Evolutionary conservation across 2,113 vertebrate genomes (phyloP), one percentile per base, ranked within the genome.

Genomic region (Hippocampus abdominalis): DNA sequence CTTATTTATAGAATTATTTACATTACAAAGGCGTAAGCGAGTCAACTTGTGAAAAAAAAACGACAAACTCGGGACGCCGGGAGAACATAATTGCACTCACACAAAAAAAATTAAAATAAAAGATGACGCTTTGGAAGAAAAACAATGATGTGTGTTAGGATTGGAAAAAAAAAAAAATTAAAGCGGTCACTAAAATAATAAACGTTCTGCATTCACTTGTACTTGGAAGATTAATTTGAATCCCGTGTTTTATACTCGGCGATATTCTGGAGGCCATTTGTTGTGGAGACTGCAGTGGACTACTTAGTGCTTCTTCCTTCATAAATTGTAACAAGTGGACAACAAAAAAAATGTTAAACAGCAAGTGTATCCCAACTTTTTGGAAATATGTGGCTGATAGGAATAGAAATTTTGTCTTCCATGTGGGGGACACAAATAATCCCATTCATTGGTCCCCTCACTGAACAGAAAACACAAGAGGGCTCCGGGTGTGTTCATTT

Each of bases 1-100:
- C 75, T 81, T 69, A 82, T 84, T 81, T 72, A 76, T 83, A 89
- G 78, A 79, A 84, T 84, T 90, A 86, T 91, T 86, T 90, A 89
- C 85, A 90, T 75, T 23, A 40, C 84, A 79, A 86, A 87, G 75
- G 74, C 79, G 83, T 73, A 68, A 86, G 83, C 66, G 73, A 68
- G 46, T 78, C 59, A 49, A 72, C 62, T 77, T 68, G 73, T 79
- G 81, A 82, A 63, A 70, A 69, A 82, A 63, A 70, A 69, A 66
- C 25, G 32, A 74, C 56, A 57, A 57, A 29, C 11, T 13, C 5
- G 23, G 54, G 54, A 23, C 13, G 6, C 1, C 1, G 57, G 15
- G 27, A 13, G 27, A 68, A 51, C 13, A 21, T 1, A 56, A 68
- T 40, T 27, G 21, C 29, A 53, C 25, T n/a, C n/a, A n/a, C 32